Evolutionary conservation across 2,888 invertebrate genomes (phyloP).

Genomic region (Acanthococcus lagerstroemiae): DNA sequence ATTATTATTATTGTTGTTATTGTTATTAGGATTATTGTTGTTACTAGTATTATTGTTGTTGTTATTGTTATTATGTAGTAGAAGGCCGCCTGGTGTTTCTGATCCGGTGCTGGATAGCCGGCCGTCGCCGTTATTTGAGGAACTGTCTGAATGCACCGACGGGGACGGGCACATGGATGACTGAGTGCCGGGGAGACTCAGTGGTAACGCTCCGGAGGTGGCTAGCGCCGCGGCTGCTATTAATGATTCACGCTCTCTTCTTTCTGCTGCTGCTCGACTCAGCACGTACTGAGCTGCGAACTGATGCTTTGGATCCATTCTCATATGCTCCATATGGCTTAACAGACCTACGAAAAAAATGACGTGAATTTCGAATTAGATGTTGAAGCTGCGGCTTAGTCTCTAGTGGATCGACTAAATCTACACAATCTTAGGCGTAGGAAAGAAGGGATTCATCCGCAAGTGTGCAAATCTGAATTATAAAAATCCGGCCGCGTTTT

Average conservation of each 20-base stretch:
- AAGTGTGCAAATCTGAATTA: background rate
- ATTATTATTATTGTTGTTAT: constrained; percentile 51
- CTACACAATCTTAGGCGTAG: background rate
- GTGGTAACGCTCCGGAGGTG: constrained; percentile 49
- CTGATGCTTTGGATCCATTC: constrained; percentile 93
- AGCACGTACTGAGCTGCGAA: constrained; percentile 90
- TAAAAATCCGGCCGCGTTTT: too few species aligned
- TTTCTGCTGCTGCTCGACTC: constrained; percentile 79
- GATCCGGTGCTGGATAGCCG: constrained; percentile 32
- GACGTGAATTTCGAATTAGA: background rate
- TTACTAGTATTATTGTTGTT: constrained; percentile 47
- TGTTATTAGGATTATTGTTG: constrained; percentile 21
- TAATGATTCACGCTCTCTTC: constrained; percentile 69
- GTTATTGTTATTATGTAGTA: constrained; percentile 51
- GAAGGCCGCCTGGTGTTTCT: constrained; percentile 28
- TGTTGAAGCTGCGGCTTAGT: background rate
- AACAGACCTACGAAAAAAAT: constrained; percentile 59
- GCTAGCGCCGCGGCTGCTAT: constrained; percentile 55
- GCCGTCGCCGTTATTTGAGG: constrained; percentile 53
- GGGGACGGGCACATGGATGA: constrained; percentile 60
- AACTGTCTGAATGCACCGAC: constrained; percentile 76
- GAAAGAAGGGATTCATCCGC: background rate
- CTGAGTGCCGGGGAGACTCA: constrained; percentile 31
- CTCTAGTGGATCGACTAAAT: background rate
- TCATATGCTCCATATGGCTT: constrained; percentile 92